A percentile compares a stretch with the other conserved stretches of the same genome.
Evolutionary conservation across 1,140 invertebrate species (phyloP).

Genomic region (Procambarus virginalis): DNA sequence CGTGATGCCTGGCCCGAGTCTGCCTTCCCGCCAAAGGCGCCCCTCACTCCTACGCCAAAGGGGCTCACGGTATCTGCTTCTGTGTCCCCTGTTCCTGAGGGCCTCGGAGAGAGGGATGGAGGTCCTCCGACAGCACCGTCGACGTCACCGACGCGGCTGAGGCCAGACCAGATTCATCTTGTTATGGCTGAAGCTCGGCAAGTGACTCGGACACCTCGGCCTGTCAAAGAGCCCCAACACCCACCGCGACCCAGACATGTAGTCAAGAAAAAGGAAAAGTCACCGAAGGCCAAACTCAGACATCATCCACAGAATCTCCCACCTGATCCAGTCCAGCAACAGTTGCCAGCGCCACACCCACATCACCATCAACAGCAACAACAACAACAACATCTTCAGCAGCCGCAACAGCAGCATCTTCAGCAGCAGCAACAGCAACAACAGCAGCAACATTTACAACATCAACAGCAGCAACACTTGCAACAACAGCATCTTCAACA

Average conservation of each 20-base stretch:
- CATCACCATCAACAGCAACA: constrained; percentile 7
- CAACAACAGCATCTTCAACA: constrained; percentile 39
- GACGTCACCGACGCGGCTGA: constrained; percentile 48
- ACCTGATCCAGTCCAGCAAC: not conserved
- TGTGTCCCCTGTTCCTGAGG: constrained; percentile 37
- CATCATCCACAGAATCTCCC: constrained; percentile 18
- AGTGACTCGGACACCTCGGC: constrained; percentile 63
- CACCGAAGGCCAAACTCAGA: constrained; percentile 45
- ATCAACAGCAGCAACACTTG: constrained; percentile 48
- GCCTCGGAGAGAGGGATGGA: constrained; percentile 20
- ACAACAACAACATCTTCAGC: constrained; percentile 20
- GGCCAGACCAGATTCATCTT: constrained; percentile 68
- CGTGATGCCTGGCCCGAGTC: constrained; percentile 63
- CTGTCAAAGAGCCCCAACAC: constrained; percentile 63
- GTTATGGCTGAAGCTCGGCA: constrained; percentile 68
- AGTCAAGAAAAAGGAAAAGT: constrained; percentile 61
- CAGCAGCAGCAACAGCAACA: constrained; percentile 71
- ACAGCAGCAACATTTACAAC: constrained; percentile 14
- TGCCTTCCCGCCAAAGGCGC: constrained; percentile 59
- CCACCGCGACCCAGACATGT: constrained; percentile 53
- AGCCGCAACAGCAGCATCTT: not conserved
- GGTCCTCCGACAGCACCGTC: constrained; percentile 13
- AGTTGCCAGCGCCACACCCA: constrained; percentile 9
- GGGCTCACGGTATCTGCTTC: constrained; percentile 38
- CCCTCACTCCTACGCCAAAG: constrained; percentile 48